Conservation (phyloP, 1,140 invertebrate genomes). For the Plutomurus gul region DNA sequence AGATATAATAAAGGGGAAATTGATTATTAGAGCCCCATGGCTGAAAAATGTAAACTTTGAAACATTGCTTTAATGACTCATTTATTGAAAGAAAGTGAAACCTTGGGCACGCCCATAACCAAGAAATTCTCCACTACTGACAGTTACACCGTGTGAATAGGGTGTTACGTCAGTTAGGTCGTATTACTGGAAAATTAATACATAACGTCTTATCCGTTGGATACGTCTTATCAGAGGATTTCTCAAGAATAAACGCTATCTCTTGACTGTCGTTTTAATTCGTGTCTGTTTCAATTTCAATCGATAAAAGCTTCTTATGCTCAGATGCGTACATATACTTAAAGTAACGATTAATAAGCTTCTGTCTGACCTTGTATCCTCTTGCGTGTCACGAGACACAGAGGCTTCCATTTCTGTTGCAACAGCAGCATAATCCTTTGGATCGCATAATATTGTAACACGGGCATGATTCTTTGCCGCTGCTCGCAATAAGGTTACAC, state of each 20-base stretch:
- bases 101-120: too few species aligned
- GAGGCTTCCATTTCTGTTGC: conserved; percentile 72
- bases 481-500: conserved; percentile 90
- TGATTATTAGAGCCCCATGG: too few species aligned
- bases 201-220: not conserved
- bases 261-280: too few species aligned
- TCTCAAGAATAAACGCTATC: too few species aligned
- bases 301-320: too few species aligned
- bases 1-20: too few species aligned
- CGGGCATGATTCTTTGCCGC: conserved; percentile 97
- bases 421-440: conserved; percentile 81
- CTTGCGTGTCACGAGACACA: conserved; percentile 67
- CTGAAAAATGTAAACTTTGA: not conserved
- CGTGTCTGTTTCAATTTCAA: too few species aligned
- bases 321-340: not conserved
- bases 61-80: not conserved
- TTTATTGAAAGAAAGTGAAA: too few species aligned
- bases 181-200: too few species aligned
- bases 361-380: conserved; percentile 70
- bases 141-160: too few species aligned
- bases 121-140: too few species aligned
- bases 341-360: conserved; percentile 53
- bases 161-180: too few species aligned
- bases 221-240: not conserved
- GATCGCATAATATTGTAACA: conserved; percentile 93